A percentile compares a stretch with the other conserved stretches of the same genome.
These are phyloP conservation scores for Erythrolamprus reginae DNA, from an alignment of 2,113 vertebrate species.

Conservation along the genomic window DNA sequence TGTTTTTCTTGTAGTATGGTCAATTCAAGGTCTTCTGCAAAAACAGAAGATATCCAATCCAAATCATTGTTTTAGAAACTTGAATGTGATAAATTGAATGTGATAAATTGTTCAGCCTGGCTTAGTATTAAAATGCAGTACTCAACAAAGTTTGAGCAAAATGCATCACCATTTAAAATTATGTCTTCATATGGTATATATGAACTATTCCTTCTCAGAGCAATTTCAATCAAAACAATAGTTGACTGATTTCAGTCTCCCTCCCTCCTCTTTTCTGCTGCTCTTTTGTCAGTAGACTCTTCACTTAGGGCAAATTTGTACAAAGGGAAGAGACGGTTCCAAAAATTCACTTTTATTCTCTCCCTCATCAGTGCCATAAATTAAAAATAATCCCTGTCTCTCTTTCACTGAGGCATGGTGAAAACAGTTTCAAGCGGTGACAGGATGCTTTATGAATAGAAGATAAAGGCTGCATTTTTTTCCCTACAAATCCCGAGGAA, in stretches of 20 bases:
- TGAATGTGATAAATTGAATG: background rate
- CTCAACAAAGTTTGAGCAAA: no score
- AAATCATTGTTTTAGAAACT: background rate
- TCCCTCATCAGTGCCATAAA: slow-evolving; percentile 21
- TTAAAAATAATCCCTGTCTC: slow-evolving; percentile 1
- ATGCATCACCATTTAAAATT: background rate
- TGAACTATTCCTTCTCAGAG: background rate
- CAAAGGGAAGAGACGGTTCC: background rate
- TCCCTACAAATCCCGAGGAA: background rate
- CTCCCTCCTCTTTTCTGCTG: background rate
- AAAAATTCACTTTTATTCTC: background rate
- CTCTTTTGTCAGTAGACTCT: background rate
- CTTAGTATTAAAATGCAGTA: background rate
- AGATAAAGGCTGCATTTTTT: background rate
- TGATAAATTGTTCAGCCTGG: background rate
- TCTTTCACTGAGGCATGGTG: background rate
- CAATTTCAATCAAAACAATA: background rate
- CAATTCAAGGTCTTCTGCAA: background rate
- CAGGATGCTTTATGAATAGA: background rate
- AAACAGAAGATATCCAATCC: background rate
- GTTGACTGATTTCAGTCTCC: background rate
- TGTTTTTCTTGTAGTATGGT: background rate
- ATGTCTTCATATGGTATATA: background rate
- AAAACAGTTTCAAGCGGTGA: slow-evolving; percentile 2
- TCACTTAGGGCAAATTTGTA: background rate